These are phyloP conservation scores for Aphodius granarius DNA, from an alignment of 2,888 invertebrate species.

Conservation along the genomic window DNA sequence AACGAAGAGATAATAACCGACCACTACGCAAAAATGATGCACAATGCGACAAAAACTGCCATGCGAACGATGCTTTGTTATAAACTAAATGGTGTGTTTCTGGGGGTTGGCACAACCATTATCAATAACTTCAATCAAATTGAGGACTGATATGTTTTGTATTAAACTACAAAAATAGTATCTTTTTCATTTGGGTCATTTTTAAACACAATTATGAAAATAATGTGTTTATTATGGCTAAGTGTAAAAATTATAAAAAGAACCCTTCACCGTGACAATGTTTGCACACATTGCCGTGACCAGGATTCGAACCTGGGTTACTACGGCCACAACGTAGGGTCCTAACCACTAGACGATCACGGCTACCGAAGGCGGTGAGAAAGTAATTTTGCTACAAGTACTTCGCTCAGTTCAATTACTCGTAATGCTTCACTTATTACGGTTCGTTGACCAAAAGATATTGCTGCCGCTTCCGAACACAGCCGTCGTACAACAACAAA, in stretches of 20 bases:
- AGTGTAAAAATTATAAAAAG: neutral
- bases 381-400: neutral
- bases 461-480: too few relatives aligned
- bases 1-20: neutral
- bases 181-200: too few relatives aligned
- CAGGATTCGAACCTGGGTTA: slow-evolving; percentile 79
- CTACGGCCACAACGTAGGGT: slow-evolving; percentile 78
- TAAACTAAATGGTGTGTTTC: too few relatives aligned
- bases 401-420: neutral
- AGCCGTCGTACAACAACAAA: too few relatives aligned
- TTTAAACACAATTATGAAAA: too few relatives aligned
- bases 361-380: slow-evolving; percentile 49
- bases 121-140: too few relatives aligned
- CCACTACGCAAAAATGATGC: neutral
- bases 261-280: slow-evolving; percentile 19
- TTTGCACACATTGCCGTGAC: slow-evolving; percentile 61
- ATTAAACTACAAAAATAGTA: too few relatives aligned
- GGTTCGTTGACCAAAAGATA: neutral
- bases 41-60: too few relatives aligned
- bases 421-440: neutral
- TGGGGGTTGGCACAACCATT: too few relatives aligned
- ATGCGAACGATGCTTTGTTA: too few relatives aligned
- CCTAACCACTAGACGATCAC: slow-evolving; percentile 77
- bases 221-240: too few relatives aligned
- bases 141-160: too few relatives aligned